These are phyloP conservation scores for Drosophila picticornis DNA, from an alignment of 2,888 invertebrate species.

Conservation along the genomic window DNA sequence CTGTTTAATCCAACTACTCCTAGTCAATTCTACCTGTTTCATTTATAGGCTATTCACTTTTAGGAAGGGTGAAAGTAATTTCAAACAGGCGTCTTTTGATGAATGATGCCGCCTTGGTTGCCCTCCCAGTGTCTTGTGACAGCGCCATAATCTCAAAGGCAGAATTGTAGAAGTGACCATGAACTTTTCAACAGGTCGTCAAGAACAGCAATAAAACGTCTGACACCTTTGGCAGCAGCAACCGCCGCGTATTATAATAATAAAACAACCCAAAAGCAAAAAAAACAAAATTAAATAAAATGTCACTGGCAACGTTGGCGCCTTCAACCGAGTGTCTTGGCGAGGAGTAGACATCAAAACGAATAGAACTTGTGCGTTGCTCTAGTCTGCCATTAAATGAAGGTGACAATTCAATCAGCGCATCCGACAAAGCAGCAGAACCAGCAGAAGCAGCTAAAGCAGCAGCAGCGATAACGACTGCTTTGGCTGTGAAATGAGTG, in stretches of 20 bases:
- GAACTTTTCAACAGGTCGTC: conserved; percentile 78
- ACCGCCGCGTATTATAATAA: conserved; percentile 26
- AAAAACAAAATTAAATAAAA: conserved; percentile 5
- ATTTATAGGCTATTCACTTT: conserved; percentile 13
- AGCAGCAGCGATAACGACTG: conserved; percentile 33
- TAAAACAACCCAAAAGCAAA: conserved; percentile 34
- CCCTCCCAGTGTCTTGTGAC: background rate
- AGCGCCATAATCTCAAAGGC: conserved; percentile 39
- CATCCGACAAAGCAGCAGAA: conserved; percentile 52
- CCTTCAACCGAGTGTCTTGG: conserved; percentile 34
- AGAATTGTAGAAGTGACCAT: conserved; percentile 63
- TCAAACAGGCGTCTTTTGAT: conserved; percentile 36
- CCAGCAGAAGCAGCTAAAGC: background rate
- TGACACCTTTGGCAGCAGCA: conserved; percentile 66
- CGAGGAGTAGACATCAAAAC: conserved; percentile 55
- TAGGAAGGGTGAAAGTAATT: conserved; percentile 34
- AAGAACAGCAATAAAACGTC: conserved; percentile 71
- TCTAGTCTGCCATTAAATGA: conserved; percentile 61
- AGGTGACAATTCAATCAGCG: conserved; percentile 81
- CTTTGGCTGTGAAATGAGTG: conserved; percentile 48
- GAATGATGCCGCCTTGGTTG: conserved; percentile 11
- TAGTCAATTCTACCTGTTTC: conserved; percentile 14
- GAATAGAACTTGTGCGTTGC: conserved; percentile 31
- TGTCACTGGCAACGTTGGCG: conserved; percentile 61
- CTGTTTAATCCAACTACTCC: background rate